A percentile compares a stretch with the other conserved stretches of the same genome.
phyloP scores from a whole-genome alignment of 2,113 vertebrate genomes.

The Phalacrocorax brasilianus region DNA sequence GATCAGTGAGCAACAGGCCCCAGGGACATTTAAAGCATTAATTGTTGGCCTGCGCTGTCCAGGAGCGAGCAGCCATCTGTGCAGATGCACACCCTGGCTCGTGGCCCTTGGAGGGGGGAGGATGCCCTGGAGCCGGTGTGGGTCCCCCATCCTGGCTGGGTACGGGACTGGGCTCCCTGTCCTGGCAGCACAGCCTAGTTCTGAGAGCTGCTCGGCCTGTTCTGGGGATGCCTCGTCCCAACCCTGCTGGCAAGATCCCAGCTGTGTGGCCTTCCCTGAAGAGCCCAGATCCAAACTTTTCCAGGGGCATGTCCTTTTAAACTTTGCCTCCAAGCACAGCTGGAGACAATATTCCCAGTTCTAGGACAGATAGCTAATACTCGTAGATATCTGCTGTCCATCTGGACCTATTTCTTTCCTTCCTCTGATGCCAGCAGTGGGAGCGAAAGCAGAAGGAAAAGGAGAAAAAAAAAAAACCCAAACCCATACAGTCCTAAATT shows the following conservation, averaged over 20 bases:
- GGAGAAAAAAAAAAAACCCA: neutral
- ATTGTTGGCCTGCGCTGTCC: neutral
- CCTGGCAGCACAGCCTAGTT: neutral
- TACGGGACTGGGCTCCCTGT: neutral
- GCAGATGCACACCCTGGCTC: neutral
- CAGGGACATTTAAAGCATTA: neutral
- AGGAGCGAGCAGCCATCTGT: neutral
- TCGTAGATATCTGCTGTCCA: neutral
- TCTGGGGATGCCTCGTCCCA: neutral
- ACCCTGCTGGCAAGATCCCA: neutral
- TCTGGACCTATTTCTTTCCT: neutral
- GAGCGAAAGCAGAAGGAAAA: neutral
- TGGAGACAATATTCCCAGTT: neutral
- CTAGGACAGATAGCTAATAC: neutral
- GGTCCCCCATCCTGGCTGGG: neutral
- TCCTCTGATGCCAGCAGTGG: neutral
- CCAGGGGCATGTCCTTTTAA: neutral
- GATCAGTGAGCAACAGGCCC: neutral
- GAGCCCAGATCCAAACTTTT: neutral
- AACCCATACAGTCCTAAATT: neutral
- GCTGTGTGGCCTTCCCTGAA: neutral
- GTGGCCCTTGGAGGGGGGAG: accelerated
- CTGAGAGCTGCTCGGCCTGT: neutral
- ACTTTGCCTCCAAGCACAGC: neutral
- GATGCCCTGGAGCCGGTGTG: neutral